Evolutionary conservation across 2,797 vertebrate species (phyloP), one percentile per base, ranked within the genome.

Genomic region (Poecilia velifera): DNA sequence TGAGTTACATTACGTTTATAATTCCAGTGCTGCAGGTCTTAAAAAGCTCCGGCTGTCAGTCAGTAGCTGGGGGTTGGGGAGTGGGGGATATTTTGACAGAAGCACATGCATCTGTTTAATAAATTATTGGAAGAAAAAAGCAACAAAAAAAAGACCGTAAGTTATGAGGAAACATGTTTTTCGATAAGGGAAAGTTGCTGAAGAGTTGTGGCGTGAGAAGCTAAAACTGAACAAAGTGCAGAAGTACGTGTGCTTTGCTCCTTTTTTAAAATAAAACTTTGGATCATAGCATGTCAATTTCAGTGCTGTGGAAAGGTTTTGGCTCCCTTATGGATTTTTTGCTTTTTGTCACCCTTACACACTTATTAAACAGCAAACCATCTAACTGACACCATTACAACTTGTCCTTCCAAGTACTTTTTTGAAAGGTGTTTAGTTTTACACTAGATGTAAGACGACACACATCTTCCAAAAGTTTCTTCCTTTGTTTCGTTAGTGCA

Each of bases 61-160:
- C 49, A 80, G 47, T 49, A 73, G 46, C 66, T 62, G 84, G 46
- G 16, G 46, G 14, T 5, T 14, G 4, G 14, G 14, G 16, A 13
- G 47, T 62, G 16, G n/a, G 36, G 16, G 5, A 6, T 53, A 22
- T 83, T 90, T 78, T 68, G 5, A 82, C 71, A 79, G 28, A 5
- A 0, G 41, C 13, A 77, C 13, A 49, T 46, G 43, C 36, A 82
- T 10, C 14, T 53, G 39, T 86, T 89, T 70, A 82, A 91, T 90
- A 84, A 87, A 90, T 89, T 47, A 88, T 85, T 76, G 82, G 9
- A 82, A 43, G 18, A 62, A 62, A 31, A 62, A 8, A 8, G 18
- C 59, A 4, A n/a, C n/a, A 71, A 39, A 73, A 41, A n/a, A 22
- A 16, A 62, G 41, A 45, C 22, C 47, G 10, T 66, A 64, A 73